Evolutionary conservation across 2,113 vertebrate genomes (phyloP), one percentile per base, ranked within the genome.

Genomic region (Aix galericulata): DNA sequence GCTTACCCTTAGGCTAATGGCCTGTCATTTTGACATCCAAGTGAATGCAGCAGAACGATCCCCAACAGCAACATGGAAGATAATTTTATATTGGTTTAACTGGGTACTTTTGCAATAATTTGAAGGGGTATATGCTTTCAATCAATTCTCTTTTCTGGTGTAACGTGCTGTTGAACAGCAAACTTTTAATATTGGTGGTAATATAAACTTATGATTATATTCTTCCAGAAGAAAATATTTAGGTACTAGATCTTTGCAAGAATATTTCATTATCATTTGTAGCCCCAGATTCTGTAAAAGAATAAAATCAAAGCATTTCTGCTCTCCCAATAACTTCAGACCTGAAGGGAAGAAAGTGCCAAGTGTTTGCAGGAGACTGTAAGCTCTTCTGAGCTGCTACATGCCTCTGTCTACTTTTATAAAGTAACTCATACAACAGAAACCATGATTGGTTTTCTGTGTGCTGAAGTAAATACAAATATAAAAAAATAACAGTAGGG

Each of bases 1-100:
- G 82, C 56, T 81, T 34, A 89, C 74, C 84, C 93, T 67, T 44
- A 77, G 71, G 82, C 94, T 95, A 96, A 94, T 88, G 68, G 82
- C 74, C 69, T 89, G 82, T 96, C 94, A 93, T 75, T 95, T 60
- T 87, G 86, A 91, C 90, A 93, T 95, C 92, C 94, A 96, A 95
- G 94, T 82, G 88, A 87, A 89, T 46, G 85, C 71, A 87, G 80
- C 29, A 86, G 87, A 93, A 82, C 59, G 60, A 94, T 93, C 82
- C 56, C 67, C 79, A 90, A 46, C 76, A 93, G 87, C 67, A 91
- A 56, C 32, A 69, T 2, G 7, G 79, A 73, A 95, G 85, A 93
- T 91, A 87, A 93, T 97, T 94, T 93, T 69, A 44, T 91, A 76
- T 62, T 87, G 79, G 84, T 82, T 81, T 94, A 71, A 82, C 81